phyloP scores from a whole-genome alignment of 2,113 vertebrate species.

The Cephalopholis sonnerati region DNA sequence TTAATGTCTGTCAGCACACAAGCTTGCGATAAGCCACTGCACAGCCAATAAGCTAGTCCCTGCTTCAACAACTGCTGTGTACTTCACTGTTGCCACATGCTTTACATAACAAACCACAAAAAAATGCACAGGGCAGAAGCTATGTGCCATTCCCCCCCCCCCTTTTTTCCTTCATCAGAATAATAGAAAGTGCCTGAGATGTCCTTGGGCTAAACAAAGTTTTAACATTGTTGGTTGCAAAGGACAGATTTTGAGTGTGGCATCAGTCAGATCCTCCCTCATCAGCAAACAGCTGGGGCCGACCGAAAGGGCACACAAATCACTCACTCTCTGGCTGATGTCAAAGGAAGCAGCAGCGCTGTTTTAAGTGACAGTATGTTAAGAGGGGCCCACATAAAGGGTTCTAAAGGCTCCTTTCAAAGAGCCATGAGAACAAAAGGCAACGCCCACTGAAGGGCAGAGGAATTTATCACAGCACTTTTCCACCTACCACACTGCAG shows the following conservation, averaged over 20 bases:
- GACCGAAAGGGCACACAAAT: constrained; percentile 73
- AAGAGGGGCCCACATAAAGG: constrained; percentile 35
- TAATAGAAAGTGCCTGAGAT: constrained; percentile 24
- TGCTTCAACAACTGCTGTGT: constrained; percentile 12
- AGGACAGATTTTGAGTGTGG: constrained; percentile 46
- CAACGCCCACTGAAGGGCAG: constrained; percentile 40
- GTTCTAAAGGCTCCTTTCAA: constrained; percentile 56
- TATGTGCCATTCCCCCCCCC: neutral
- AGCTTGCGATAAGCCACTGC: neutral
- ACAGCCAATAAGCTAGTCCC: constrained; percentile 16
- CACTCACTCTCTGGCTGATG: constrained; percentile 68
- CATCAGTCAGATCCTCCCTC: constrained; percentile 65
- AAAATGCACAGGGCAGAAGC: neutral
- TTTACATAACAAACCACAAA: constrained; percentile 10
- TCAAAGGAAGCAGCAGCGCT: constrained; percentile 51
- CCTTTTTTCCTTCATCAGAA: constrained; percentile 4
- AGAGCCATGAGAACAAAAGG: constrained; percentile 54
- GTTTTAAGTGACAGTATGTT: constrained; percentile 62
- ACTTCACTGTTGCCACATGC: constrained; percentile 9
- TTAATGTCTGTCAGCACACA: constrained; percentile 10
- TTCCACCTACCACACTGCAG: neutral
- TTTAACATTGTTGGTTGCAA: constrained; percentile 49
- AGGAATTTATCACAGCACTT: constrained; percentile 38
- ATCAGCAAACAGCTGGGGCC: constrained; percentile 74
- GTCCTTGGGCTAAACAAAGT: constrained; percentile 57